Evolutionary conservation across 2,113 vertebrate genomes (phyloP).

Genomic region (Saccopteryx bilineata): DNA sequence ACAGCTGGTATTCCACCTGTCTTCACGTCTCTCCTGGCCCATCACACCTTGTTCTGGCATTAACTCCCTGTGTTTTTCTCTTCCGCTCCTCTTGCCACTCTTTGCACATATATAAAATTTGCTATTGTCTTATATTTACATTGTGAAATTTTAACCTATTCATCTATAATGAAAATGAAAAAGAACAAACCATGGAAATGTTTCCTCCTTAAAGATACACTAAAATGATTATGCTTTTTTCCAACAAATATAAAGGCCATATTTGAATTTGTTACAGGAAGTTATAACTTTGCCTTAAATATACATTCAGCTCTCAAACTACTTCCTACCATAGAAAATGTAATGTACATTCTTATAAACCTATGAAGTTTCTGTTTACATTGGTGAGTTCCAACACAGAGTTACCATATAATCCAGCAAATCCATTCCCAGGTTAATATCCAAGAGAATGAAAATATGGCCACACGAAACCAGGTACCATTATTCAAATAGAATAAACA

Average conservation of each 20-base stretch:
- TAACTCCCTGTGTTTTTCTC: background rate
- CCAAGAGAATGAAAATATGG: constrained; percentile 14
- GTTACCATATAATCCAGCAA: background rate
- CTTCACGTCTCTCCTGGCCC: background rate
- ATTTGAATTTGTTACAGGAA: constrained; percentile 73
- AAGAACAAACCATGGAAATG: constrained; percentile 37
- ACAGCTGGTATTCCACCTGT: background rate
- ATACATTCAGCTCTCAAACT: background rate
- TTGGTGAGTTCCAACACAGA: constrained; percentile 63
- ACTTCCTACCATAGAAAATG: constrained; percentile 15
- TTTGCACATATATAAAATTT: background rate
- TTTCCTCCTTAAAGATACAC: constrained; percentile 13
- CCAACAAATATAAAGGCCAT: background rate
- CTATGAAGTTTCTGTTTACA: constrained; percentile 70
- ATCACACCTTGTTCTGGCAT: background rate
- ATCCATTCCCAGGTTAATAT: background rate
- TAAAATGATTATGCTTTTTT: constrained; percentile 1
- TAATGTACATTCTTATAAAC: constrained; percentile 58
- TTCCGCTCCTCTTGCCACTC: background rate
- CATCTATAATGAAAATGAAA: constrained; percentile 47
- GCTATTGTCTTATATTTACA: background rate
- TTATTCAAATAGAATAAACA: constrained; percentile 1
- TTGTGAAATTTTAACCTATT: background rate
- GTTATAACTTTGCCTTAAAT: constrained; percentile 69
- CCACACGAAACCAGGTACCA: background rate